These are phyloP conservation scores for Neria commutata DNA, from an alignment of 2,888 invertebrate species.

Conservation along the genomic window DNA sequence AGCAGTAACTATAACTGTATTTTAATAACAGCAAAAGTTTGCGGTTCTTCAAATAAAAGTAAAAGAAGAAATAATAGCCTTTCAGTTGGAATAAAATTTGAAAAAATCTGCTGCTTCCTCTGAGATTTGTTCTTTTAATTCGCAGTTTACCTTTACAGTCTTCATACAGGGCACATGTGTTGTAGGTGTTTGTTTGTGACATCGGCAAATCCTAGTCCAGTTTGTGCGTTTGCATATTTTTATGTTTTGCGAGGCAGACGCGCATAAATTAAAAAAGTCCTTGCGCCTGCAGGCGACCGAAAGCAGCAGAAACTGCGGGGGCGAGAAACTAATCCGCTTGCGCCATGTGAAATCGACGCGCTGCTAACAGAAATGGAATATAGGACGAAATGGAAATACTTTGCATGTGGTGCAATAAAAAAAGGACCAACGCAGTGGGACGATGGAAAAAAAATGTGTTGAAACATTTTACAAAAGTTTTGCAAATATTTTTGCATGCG, in stretches of 20 bases:
- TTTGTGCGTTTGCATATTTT: too few species aligned
- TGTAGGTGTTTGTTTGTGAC: constrained; percentile 14
- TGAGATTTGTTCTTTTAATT: background rate
- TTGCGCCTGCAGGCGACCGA: constrained; percentile 28
- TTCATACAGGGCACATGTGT: background rate
- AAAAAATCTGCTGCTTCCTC: too few species aligned
- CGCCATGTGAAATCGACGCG: constrained; percentile 9
- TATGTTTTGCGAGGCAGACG: constrained; percentile 22
- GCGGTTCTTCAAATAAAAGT: constrained; percentile 43
- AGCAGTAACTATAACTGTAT: too few species aligned
- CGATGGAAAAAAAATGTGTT: constrained; percentile 27
- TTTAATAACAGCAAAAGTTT: too few species aligned
- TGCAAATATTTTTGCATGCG: constrained; percentile 38
- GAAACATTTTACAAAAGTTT: constrained; percentile 32
- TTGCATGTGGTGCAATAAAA: constrained; percentile 20
- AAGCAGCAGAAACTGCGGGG: constrained; percentile 25
- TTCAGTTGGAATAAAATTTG: too few species aligned
- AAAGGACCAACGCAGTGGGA: constrained; percentile 27
- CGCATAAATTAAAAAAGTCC: constrained; percentile 37
- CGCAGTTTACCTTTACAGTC: background rate
- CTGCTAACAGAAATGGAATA: constrained; percentile 11
- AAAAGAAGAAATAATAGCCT: too few species aligned
- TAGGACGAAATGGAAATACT: background rate
- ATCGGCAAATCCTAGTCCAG: too few species aligned
- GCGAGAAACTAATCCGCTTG: constrained; percentile 19